Evolutionary conservation across 2,113 vertebrate genomes (phyloP), one percentile per base, ranked within the genome.

Genomic region (Chascanopsetta lugubris): DNA sequence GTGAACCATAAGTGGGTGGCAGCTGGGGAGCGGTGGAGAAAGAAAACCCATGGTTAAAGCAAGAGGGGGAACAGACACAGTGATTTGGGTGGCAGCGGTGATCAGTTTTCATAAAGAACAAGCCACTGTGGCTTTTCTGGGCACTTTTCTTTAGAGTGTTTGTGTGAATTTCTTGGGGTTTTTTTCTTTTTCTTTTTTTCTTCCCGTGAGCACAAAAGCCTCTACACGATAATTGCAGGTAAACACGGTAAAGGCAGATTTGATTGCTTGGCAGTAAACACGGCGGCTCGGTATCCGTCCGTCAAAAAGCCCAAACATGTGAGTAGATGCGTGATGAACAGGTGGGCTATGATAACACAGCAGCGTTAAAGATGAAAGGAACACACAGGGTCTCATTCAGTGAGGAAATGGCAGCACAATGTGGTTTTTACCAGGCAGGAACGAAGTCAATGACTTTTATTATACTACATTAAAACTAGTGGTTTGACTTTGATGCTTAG

Each of bases 1-100:
- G 72, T 57, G 20, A 72, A 63, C 72, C 71, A 50, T 47, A 53
- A 69, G 68, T 73, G 69, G 59, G 53, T n/a, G 5, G 54, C 18
- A 36, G 66, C 8, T 36, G 61, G 22, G 11, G 54, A 40, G 54
- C 25, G 32, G 49, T n/a, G 48, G 45, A 11, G 72, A 60, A 57
- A 61, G 20, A 20, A 61, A 67, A 42, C 70, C 47, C 2, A 30
- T 61, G 42, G 70, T 67, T 75, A 20, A 27, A 15, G 27, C 20
- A 40, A 20, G 22, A 13, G 18, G 18, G 8, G 60, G 10, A 5
- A 7, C 0, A 12, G 47, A 32, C 24, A 8, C 47, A 8, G 48
- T 50, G 55, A 61, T 74, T 75, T 49, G 51, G 65, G 15, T 56
- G 42, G 21, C 26, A 36, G 40, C 3, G 36, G 11, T 49, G 43